A percentile compares a stretch with the other conserved stretches of the same genome.
These are phyloP conservation scores for Sesamia nonagrioides DNA, from an alignment of 1,140 invertebrate species.

Conservation along the genomic window DNA sequence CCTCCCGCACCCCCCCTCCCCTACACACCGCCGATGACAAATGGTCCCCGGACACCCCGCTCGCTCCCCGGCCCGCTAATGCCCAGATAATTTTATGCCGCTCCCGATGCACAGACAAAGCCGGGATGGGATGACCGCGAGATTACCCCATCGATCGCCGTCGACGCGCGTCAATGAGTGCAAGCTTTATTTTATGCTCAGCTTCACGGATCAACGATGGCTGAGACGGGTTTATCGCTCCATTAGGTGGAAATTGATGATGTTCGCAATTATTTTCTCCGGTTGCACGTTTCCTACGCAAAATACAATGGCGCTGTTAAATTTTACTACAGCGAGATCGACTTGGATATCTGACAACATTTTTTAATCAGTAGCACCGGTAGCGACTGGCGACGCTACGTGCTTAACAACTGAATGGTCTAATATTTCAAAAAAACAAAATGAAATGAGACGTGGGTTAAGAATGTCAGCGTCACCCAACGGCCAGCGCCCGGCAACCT, in stretches of 20 bases:
- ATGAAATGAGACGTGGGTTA: conserved; percentile 69
- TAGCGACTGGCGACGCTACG: conserved; percentile 45
- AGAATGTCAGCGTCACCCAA: conserved; percentile 80
- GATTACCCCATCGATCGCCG: conserved; percentile 77
- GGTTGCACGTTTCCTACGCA: conserved; percentile 30
- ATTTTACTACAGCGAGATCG: not conserved
- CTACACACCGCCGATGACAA: conserved; percentile 78
- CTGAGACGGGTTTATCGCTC: conserved; percentile 71
- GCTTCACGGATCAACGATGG: conserved; percentile 73
- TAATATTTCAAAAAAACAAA: conserved; percentile 57
- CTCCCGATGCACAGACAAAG: conserved; percentile 73
- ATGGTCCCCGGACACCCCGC: conserved; percentile 77
- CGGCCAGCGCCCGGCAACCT: conserved; percentile 70
- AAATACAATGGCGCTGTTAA: conserved; percentile 38
- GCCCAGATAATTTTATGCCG: conserved; percentile 83
- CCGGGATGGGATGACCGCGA: conserved; percentile 73
- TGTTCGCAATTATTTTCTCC: conserved; percentile 54
- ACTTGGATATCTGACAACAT: conserved; percentile 6
- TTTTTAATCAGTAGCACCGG: conserved; percentile 42
- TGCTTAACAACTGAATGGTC: conserved; percentile 54
- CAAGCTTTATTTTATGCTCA: conserved; percentile 71
- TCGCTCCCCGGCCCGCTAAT: conserved; percentile 72
- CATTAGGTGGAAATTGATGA: conserved; percentile 70
- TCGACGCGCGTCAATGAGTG: conserved; percentile 75
- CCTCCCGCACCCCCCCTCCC: conserved; percentile 62